These are phyloP conservation scores for Ennomos fuscantarius DNA, from an alignment of 2,888 invertebrate genomes.

Conservation along the genomic window DNA sequence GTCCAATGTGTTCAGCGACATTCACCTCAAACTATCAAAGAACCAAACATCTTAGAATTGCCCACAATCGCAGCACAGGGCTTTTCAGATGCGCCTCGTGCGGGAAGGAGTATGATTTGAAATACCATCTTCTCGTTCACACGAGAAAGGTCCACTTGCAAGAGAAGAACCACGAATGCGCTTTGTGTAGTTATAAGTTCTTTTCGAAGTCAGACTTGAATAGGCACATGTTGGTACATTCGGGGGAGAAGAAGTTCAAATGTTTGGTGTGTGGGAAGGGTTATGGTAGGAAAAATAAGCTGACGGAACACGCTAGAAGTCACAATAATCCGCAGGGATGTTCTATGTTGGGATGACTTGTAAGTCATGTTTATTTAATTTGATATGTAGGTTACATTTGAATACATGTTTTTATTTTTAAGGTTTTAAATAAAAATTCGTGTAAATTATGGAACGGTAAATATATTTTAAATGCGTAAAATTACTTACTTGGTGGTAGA, in stretches of 20 bases:
- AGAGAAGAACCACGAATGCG: slow-evolving; percentile 69
- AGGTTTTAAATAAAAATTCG: too few relatives aligned
- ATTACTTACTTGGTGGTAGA: too few relatives aligned
- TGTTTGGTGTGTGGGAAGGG: slow-evolving; percentile 78
- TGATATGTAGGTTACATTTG: too few relatives aligned
- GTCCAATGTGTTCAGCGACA: slow-evolving; percentile 69
- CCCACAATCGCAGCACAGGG: slow-evolving; percentile 61
- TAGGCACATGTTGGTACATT: slow-evolving; percentile 80
- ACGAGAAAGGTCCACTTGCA: slow-evolving; percentile 69
- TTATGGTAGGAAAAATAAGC: slow-evolving; percentile 64
- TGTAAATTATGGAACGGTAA: too few relatives aligned
- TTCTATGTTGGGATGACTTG: slow-evolving; percentile 5
- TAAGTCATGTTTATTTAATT: not conserved
- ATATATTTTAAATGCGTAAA: too few relatives aligned
- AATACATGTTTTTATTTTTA: too few relatives aligned
- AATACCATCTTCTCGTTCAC: slow-evolving; percentile 65
- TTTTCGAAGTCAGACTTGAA: slow-evolving; percentile 71
- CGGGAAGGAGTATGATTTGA: slow-evolving; percentile 65
- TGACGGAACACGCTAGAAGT: slow-evolving; percentile 58
- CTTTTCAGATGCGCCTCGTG: slow-evolving; percentile 66
- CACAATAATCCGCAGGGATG: slow-evolving; percentile 45
- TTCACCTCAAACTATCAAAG: slow-evolving; percentile 71
- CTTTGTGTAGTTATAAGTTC: slow-evolving; percentile 64
- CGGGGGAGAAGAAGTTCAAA: slow-evolving; percentile 77
- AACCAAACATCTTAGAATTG: slow-evolving; percentile 66